These are phyloP conservation scores for Nylanderia fulva DNA, from an alignment of 1,140 invertebrate genomes.

Conservation along the genomic window DNA sequence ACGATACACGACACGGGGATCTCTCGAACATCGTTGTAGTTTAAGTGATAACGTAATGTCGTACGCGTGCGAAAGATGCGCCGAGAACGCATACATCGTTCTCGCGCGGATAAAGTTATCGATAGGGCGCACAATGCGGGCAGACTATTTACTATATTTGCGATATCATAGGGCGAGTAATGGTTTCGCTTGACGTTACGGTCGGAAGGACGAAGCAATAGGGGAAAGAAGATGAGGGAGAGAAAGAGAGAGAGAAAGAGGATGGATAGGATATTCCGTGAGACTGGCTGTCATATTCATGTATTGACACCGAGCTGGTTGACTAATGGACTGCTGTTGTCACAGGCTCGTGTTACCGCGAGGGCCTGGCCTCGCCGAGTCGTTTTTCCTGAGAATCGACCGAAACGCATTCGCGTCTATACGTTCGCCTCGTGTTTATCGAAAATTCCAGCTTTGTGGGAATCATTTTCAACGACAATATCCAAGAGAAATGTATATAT, in stretches of 20 bases:
- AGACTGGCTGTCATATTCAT: constrained; percentile 85
- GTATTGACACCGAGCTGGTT: constrained; percentile 85
- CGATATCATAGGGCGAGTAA: constrained; percentile 73
- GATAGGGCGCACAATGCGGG: constrained; percentile 64
- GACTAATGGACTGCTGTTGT: constrained; percentile 86
- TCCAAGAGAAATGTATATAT: background rate
- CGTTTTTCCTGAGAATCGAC: constrained; percentile 79
- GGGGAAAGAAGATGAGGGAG: constrained; percentile 38
- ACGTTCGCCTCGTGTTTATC: constrained; percentile 31
- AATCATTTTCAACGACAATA: constrained; percentile 11
- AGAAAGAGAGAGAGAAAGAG: constrained; percentile 47
- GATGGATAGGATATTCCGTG: constrained; percentile 73
- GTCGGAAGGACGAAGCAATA: constrained; percentile 52
- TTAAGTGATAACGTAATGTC: constrained; percentile 41
- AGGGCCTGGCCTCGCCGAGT: constrained; percentile 78
- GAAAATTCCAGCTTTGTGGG: constrained; percentile 10
- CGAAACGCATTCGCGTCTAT: constrained; percentile 64
- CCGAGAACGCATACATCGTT: constrained; percentile 6
- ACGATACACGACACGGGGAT: background rate
- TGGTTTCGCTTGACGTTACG: constrained; percentile 66
- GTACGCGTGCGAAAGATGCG: constrained; percentile 21
- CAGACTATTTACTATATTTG: constrained; percentile 80
- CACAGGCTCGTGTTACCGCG: constrained; percentile 83
- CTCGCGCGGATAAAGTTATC: constrained; percentile 64
- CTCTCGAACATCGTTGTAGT: background rate